A percentile compares a stretch with the other conserved stretches of the same genome.
phyloP scores from a whole-genome alignment of 1,140 invertebrate genomes.

The Polyergus mexicanus region DNA sequence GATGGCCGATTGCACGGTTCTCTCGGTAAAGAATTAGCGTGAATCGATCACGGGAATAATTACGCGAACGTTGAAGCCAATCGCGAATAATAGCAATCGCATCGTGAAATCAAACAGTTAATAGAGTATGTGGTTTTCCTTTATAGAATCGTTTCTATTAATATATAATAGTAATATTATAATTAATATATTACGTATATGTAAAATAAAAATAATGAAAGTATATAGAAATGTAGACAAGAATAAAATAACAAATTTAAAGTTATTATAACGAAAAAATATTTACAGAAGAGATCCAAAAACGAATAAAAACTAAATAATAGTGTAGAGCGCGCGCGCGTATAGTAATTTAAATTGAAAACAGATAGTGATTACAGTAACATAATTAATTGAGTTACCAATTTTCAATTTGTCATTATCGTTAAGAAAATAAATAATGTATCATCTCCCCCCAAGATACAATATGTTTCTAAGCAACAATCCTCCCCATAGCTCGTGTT shows the following conservation, averaged over 20 bases:
- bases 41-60: slow-evolving; percentile 14
- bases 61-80: background rate
- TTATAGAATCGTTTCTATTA: background rate
- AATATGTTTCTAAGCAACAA: too few relatives aligned
- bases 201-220: background rate
- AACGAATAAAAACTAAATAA: too few relatives aligned
- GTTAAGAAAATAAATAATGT: too few relatives aligned
- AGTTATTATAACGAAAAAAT: background rate
- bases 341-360: too few relatives aligned
- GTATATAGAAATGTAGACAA: background rate
- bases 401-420: too few relatives aligned
- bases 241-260: background rate
- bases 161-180: background rate
- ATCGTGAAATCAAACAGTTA: background rate
- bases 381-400: too few relatives aligned
- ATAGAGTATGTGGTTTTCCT: background rate
- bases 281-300: too few relatives aligned
- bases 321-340: too few relatives aligned
- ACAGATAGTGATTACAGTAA: too few relatives aligned
- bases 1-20: background rate
- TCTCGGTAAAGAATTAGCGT: slow-evolving; percentile 28
- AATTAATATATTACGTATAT: background rate
- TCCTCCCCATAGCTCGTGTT: background rate
- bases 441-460: too few relatives aligned
- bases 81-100: background rate